phyloP scores from a whole-genome alignment of 2,113 vertebrate genomes.

The Lepus timidus region DNA sequence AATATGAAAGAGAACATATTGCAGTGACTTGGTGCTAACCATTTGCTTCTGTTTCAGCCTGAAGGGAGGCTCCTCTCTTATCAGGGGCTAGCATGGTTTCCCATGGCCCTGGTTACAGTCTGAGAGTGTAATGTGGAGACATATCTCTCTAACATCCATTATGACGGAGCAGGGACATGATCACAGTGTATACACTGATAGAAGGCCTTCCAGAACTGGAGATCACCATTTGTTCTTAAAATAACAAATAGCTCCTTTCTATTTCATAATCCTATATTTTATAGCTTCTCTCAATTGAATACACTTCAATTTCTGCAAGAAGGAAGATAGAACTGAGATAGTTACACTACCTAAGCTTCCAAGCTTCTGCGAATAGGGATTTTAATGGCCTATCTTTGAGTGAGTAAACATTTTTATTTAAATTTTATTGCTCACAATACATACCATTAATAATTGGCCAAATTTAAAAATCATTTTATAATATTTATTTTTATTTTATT shows the following conservation, averaged over 20 bases:
- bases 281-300: not conserved
- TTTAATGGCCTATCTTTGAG: constrained; percentile 28
- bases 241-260: constrained; percentile 23
- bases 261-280: constrained; percentile 49
- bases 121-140: not conserved
- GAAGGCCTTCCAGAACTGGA: constrained; percentile 6
- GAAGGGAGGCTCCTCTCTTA: constrained; percentile 6
- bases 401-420: constrained; percentile 34
- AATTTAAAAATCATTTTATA: not conserved
- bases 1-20: not conserved
- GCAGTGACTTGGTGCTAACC: not conserved
- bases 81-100: not conserved
- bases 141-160: not conserved
- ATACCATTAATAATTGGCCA: not conserved
- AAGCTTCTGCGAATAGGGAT: constrained; percentile 26
- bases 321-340: constrained; percentile 56
- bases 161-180: not conserved
- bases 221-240: constrained; percentile 30
- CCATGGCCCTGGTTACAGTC: not conserved
- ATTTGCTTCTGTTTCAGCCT: not conserved
- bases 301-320: not conserved
- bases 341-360: not conserved
- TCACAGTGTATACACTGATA: not conserved
- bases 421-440: not conserved
- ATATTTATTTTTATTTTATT: not conserved